phyloP scores from a whole-genome alignment of 2,888 invertebrate genomes.

The Hirtodrosophila cameraria region DNA sequence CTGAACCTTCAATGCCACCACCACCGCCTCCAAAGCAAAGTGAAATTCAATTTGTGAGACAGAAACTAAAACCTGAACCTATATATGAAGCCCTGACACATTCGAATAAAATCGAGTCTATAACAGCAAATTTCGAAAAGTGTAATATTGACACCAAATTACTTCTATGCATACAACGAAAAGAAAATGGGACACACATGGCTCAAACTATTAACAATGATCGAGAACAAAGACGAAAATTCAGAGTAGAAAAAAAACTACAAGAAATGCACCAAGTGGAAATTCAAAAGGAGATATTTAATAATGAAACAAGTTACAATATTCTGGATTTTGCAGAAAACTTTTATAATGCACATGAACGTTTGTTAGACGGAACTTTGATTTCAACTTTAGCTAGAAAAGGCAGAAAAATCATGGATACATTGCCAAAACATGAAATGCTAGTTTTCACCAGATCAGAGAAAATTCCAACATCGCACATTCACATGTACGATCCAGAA shows the following conservation, averaged over 20 bases:
- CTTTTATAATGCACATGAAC: slow-evolving; percentile 95
- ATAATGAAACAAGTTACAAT: slow-evolving; percentile 89
- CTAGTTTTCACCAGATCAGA: slow-evolving; percentile 94
- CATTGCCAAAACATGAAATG: slow-evolving; percentile 96
- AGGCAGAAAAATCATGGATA: slow-evolving; percentile 89
- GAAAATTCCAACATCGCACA: slow-evolving; percentile 95
- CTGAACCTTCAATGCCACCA: slow-evolving; percentile 91
- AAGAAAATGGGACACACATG: not conserved
- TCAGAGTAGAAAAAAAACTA: slow-evolving; percentile 93
- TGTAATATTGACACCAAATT: not conserved
- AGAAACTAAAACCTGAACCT: slow-evolving; percentile 86
- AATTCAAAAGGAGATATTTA: slow-evolving; percentile 81
- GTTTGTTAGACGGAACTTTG: slow-evolving; percentile 93
- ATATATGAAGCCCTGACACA: slow-evolving; percentile 94
- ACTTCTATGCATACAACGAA: not conserved
- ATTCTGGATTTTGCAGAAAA: slow-evolving; percentile 97
- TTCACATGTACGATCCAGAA: slow-evolving; percentile 97
- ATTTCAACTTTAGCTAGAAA: slow-evolving; percentile 94
- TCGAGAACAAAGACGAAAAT: slow-evolving; percentile 91
- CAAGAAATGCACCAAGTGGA: slow-evolving; percentile 89
- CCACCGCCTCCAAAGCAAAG: slow-evolving; percentile 86
- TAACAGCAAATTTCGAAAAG: too few species aligned
- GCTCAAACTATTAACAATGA: slow-evolving; percentile 83
- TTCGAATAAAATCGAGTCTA: not conserved
- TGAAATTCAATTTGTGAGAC: not conserved